phyloP scores from a whole-genome alignment of 1,140 invertebrate genomes.

The Lineus longissimus region DNA sequence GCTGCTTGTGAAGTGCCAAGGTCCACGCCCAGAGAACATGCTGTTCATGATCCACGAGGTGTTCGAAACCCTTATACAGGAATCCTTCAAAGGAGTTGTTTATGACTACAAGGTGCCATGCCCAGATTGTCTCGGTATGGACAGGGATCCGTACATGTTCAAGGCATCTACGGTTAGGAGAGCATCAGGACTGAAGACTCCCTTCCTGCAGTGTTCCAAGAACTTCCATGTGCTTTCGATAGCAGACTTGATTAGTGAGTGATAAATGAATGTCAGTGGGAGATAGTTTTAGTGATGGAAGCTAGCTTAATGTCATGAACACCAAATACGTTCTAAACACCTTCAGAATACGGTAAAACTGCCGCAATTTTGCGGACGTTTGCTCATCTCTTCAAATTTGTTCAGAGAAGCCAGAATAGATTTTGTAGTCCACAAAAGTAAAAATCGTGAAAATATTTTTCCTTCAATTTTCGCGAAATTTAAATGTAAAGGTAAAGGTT shows the following conservation, averaged over 20 bases:
- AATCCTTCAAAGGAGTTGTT: slow-evolving; percentile 49
- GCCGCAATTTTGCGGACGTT: too few relatives aligned
- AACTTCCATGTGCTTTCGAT: slow-evolving; percentile 51
- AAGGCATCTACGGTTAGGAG: slow-evolving; percentile 37
- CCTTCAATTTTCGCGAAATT: too few relatives aligned
- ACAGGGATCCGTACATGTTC: slow-evolving; percentile 41
- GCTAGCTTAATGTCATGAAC: too few relatives aligned
- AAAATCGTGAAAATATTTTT: too few relatives aligned
- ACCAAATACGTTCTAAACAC: too few relatives aligned
- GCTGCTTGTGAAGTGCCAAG: slow-evolving; percentile 42
- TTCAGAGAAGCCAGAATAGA: too few relatives aligned
- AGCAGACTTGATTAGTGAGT: slow-evolving; percentile 41
- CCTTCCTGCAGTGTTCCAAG: slow-evolving; percentile 50
- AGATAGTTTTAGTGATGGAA: too few relatives aligned
- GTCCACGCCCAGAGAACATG: slow-evolving; percentile 49
- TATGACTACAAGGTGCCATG: slow-evolving; percentile 48
- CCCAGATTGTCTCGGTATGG: slow-evolving; percentile 37
- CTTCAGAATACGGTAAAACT: too few relatives aligned
- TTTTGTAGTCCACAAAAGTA: too few relatives aligned
- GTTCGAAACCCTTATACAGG: slow-evolving; percentile 44
- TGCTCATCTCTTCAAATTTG: too few relatives aligned
- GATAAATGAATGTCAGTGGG: slow-evolving; percentile 1
- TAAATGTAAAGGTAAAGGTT: too few relatives aligned
- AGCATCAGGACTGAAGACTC: slow-evolving; percentile 40
- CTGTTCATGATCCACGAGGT: slow-evolving; percentile 49